Evolutionary conservation across 2,888 invertebrate species (phyloP), one percentile per base, ranked within the genome.

Genomic region (Mactromeris polynyma): DNA sequence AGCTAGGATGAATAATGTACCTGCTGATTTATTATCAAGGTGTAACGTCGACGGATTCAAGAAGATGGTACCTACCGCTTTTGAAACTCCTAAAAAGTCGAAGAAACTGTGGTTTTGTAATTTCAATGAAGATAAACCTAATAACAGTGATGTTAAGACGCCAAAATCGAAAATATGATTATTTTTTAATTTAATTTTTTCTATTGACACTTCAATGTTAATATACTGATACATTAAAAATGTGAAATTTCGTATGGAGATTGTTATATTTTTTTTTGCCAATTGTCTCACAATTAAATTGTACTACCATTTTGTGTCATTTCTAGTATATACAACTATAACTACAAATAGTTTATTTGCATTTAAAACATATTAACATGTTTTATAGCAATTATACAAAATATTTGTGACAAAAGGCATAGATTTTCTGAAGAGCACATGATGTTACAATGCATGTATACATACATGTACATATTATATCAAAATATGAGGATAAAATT

Each of bases 51-150:
- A 91, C 0, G 58, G 86, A 21, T 94, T 94, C 78, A 88, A 88
- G n/a, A 42, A 91, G 79, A 86, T 93, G 40, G 82, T 93, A 26
- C 94, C 94, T 0, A 89, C 90, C 1, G 93, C 94, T 0, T 42
- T 78, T n/a, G 79, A 82, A 2, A 88, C 86, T 17, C 77, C 91
- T 21, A 94, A 94, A 85, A 94, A 93, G 80, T 87, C 93, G 0
- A 94, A 94, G 86, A 94, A 94, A 81, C 84, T 94, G 64, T 69
- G 92, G 58, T 94, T 94, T 77, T 92, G 89, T 19, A 84, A 80
- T 21, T 42, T 1, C 26, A 26, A 26, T 21, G 58, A 64, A 26
- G 26, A 26, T 26, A 64, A 64, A 64, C 58, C 58, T 9, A 46
- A 46, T 46, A 4, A 64, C 11, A 64, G n/a, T 64, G 58, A 64